Conservation (phyloP, 92 coral and sea anemone species). For the Pocillopora meandrina region DNA sequence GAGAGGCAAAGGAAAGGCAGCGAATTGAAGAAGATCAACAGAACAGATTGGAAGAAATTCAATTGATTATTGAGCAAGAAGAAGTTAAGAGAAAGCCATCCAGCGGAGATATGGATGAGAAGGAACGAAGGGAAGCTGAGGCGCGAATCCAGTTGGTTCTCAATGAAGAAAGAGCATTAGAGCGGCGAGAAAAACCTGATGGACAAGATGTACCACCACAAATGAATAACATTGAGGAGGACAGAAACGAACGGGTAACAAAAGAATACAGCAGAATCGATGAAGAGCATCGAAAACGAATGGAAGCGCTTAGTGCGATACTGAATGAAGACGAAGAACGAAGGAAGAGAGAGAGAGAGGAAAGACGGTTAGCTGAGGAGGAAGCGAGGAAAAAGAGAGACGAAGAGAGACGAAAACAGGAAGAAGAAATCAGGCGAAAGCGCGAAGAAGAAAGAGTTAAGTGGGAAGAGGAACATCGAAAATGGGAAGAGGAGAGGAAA, state of each 20-base stretch:
- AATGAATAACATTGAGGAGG: not conserved
- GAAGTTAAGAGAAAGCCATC: constrained; percentile 43
- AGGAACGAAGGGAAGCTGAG: constrained; percentile 52
- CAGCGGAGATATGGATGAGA: constrained; percentile 37
- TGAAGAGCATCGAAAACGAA: constrained; percentile 40
- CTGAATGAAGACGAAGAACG: constrained; percentile 60
- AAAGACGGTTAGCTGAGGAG: constrained; percentile 60
- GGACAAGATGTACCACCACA: constrained; percentile 15
- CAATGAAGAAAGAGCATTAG: constrained; percentile 36
- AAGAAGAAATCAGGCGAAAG: constrained; percentile 48
- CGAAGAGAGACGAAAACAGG: constrained; percentile 52
- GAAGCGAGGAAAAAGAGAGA: constrained; percentile 63
- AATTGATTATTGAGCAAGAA: constrained; percentile 39
- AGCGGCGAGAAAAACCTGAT: constrained; percentile 39
- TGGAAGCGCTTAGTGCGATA: constrained; percentile 20
- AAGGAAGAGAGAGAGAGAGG: constrained; percentile 56
- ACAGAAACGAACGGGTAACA: constrained; percentile 4
- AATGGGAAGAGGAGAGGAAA: constrained; percentile 69
- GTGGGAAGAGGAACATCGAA: constrained; percentile 57
- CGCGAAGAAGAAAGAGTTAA: constrained; percentile 57
- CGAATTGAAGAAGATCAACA: constrained; percentile 38
- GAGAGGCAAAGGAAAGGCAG: constrained; percentile 29
- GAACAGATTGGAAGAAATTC: constrained; percentile 51
- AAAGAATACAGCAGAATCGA: constrained; percentile 36
- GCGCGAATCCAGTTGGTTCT: constrained; percentile 48